Percentiles rank a stretch among this genome's conserved stretches.
phyloP scores from a whole-genome alignment of 1,140 invertebrate genomes.

The Drosophila auraria region DNA sequence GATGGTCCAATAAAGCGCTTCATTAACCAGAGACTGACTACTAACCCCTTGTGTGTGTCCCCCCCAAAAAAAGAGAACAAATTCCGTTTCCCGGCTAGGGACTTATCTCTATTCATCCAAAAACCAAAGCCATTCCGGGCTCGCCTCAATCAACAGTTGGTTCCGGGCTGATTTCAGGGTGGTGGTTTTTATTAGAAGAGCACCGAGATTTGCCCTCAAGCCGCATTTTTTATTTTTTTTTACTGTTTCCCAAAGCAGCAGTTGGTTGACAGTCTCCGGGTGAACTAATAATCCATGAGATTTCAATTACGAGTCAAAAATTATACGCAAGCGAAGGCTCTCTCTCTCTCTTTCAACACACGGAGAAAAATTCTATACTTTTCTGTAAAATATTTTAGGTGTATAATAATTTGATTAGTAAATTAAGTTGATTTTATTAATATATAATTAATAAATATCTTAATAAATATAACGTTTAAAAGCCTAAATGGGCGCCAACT shows the following conservation, averaged over 20 bases:
- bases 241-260: constrained; percentile 7
- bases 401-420: too few relatives aligned
- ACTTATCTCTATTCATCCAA: constrained; percentile 40
- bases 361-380: not conserved
- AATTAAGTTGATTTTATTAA: too few relatives aligned
- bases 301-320: constrained; percentile 78
- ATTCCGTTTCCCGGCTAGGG: constrained; percentile 14
- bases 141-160: constrained; percentile 70
- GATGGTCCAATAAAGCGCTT: constrained; percentile 66
- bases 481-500: too few relatives aligned
- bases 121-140: constrained; percentile 24
- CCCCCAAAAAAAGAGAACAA: constrained; percentile 27
- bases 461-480: too few relatives aligned
- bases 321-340: constrained; percentile 39
- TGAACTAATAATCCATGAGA: constrained; percentile 79
- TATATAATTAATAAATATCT: too few relatives aligned
- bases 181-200: constrained; percentile 5
- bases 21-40: constrained; percentile 52
- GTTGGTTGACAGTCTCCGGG: constrained; percentile 19
- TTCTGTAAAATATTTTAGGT: not conserved
- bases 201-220: constrained; percentile 10
- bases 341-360: not conserved
- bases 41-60: constrained; percentile 2
- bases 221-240: constrained; percentile 8
- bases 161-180: constrained; percentile 6